Evolutionary conservation across 2,113 vertebrate genomes (phyloP), one percentile per base, ranked within the genome.

Genomic region (Nothocercus julius): DNA sequence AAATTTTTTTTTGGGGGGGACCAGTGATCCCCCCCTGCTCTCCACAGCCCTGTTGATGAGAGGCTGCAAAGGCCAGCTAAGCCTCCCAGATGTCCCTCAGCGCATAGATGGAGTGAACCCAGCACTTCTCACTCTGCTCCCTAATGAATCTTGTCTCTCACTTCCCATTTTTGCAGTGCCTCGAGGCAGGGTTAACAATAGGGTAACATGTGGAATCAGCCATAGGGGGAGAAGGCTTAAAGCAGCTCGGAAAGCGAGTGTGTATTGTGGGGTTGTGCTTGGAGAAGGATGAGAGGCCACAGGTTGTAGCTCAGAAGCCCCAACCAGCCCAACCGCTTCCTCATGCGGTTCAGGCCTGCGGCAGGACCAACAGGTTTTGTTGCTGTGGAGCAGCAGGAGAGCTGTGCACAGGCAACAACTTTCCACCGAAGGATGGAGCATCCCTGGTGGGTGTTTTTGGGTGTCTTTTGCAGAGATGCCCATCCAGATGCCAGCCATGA

Each of bases 291-390:
- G 68, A 64, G 85, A 85, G 62, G n/a, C 54, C 63, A 13, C 45
- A 6, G 2, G 6, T 0, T 62, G n/a, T 28, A 3, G 40, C 90
- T 68, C 54, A 88, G 87, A 53, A 64, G 85, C 58, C 47, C 44
- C 72, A 95, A 45, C 93, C 94, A 80, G 94, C 34, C 85, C 66
- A 45, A 82, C 45, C 82, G 4, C 12, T 92, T 62, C 51, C 45
- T 73, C 3, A 54, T 0, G 62, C 32, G 89, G 54, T 64, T 53
- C n/a, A 45, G 47, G 53, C 32, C 3, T 1, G 49, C 56, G 73
- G 64, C 73, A 88, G 79, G 96, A 95, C n/a, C 0, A 78, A 87
- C 94, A 94, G 94, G 93, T 94, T 68, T 85, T 54, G 76, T 44
- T 70, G 91, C 94, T 74, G 1, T 17, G 18, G 32, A 54, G 59